Evolutionary conservation across 2,797 vertebrate species (phyloP).

Genomic region (Phalanger gymnotis): DNA sequence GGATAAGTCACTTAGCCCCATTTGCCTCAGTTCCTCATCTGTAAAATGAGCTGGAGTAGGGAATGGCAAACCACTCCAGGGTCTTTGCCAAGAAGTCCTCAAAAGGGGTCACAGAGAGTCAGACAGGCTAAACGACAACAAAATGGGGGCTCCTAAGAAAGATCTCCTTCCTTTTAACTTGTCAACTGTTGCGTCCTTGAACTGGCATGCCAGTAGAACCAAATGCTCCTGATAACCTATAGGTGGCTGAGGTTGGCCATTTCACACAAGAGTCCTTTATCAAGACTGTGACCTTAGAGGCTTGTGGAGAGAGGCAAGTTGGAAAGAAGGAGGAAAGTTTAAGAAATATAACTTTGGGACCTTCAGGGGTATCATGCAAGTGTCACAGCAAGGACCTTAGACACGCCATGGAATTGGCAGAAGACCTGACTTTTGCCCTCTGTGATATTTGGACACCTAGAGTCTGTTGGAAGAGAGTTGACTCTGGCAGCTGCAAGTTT

Average conservation of each 20-base stretch:
- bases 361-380: background rate
- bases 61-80: too few species aligned
- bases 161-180: too few species aligned
- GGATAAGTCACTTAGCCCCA: background rate
- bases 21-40: slow-evolving; percentile 36
- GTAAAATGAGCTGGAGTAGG: slow-evolving; percentile 3
- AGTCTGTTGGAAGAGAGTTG: background rate
- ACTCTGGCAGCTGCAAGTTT: background rate
- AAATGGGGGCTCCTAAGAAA: too few species aligned
- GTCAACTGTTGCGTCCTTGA: too few species aligned
- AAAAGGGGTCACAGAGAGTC: too few species aligned
- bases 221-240: too few species aligned
- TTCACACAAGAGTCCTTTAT: too few species aligned
- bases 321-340: background rate
- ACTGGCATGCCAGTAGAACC: too few species aligned
- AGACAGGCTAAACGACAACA: too few species aligned
- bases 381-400: background rate
- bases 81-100: too few species aligned
- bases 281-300: too few species aligned
- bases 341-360: background rate
- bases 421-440: background rate
- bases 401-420: background rate
- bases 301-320: background rate
- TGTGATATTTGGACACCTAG: background rate
- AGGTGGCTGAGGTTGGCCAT: too few species aligned